Evolutionary conservation across 2,113 vertebrate species (phyloP).

Genomic region (Electrona antarctica): DNA sequence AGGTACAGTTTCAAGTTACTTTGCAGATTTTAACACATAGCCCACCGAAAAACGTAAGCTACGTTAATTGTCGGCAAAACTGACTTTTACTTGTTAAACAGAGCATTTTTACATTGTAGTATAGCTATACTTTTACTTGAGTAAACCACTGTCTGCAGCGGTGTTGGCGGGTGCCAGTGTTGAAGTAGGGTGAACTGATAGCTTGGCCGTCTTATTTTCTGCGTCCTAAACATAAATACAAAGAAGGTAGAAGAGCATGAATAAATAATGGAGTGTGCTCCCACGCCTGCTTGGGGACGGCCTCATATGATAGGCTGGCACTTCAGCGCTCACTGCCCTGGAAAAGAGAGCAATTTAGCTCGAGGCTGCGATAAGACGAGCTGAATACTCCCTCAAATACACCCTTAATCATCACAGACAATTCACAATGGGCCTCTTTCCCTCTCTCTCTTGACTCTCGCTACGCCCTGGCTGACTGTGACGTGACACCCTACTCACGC

Average conservation of each 20-base stretch:
- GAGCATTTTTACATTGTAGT: too few species aligned
- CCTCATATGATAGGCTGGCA: constrained; percentile 44
- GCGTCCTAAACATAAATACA: constrained; percentile 46
- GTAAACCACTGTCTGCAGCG: not conserved
- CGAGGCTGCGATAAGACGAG: constrained; percentile 46
- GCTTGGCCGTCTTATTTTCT: constrained; percentile 1
- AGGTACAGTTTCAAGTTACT: too few species aligned
- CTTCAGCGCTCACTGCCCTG: constrained; percentile 46
- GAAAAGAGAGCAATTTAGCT: constrained; percentile 64
- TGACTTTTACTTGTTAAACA: too few species aligned
- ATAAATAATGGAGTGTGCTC: constrained; percentile 49
- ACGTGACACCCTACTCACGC: constrained; percentile 23
- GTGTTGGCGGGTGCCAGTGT: not conserved
- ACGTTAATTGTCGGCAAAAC: too few species aligned
- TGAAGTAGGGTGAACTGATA: not conserved
- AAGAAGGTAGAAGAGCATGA: constrained; percentile 37
- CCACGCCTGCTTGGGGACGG: constrained; percentile 26
- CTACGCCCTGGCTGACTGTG: constrained; percentile 11
- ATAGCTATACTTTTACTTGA: constrained; percentile 19
- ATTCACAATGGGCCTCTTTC: constrained; percentile 42
- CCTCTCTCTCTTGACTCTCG: too few species aligned
- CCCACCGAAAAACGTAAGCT: too few species aligned
- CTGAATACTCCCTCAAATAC: constrained; percentile 58
- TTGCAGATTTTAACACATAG: too few species aligned
- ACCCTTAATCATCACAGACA: constrained; percentile 62